A percentile compares a stretch with the other conserved stretches of the same genome.
Evolutionary conservation across 2,888 invertebrate genomes (phyloP).

Genomic region (Cryptocephalus moraei): DNA sequence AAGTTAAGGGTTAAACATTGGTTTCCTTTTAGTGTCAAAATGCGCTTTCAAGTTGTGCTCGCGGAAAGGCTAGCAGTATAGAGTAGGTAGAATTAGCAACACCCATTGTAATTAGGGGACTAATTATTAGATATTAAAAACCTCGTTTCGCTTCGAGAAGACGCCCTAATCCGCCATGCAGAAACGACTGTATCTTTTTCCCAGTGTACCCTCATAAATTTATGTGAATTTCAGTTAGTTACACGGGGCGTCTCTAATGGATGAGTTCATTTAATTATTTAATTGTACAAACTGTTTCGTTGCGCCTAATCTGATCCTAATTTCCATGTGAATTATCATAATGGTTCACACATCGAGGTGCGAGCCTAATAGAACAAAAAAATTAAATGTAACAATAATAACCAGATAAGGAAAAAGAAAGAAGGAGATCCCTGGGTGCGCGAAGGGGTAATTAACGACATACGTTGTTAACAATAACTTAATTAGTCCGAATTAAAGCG

Average conservation of each 20-base stretch:
- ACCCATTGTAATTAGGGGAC: too few species aligned
- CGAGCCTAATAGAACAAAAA: not conserved
- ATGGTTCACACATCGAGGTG: not conserved
- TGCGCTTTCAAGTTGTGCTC: too few species aligned
- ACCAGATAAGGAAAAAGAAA: not conserved
- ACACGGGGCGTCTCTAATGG: conserved; percentile 14
- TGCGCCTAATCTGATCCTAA: not conserved
- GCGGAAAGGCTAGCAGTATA: too few species aligned
- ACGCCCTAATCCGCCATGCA: too few species aligned
- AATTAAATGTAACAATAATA: not conserved
- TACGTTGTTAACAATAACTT: not conserved
- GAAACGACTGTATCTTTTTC: too few species aligned
- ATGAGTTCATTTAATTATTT: conserved; percentile 21
- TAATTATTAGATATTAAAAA: too few species aligned
- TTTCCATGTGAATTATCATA: conserved; percentile 1
- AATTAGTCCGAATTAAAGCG: not conserved
- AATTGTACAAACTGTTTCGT: conserved; percentile 2
- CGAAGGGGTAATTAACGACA: not conserved
- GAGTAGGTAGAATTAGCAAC: too few species aligned
- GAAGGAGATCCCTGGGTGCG: not conserved
- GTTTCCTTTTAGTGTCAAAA: too few species aligned
- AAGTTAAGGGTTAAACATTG: too few species aligned
- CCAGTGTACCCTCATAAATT: too few species aligned
- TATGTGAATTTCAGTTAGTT: too few species aligned
- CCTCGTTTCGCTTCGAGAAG: too few species aligned